phyloP scores from a whole-genome alignment of 1,140 invertebrate species.

The Drosophila navojoa region DNA sequence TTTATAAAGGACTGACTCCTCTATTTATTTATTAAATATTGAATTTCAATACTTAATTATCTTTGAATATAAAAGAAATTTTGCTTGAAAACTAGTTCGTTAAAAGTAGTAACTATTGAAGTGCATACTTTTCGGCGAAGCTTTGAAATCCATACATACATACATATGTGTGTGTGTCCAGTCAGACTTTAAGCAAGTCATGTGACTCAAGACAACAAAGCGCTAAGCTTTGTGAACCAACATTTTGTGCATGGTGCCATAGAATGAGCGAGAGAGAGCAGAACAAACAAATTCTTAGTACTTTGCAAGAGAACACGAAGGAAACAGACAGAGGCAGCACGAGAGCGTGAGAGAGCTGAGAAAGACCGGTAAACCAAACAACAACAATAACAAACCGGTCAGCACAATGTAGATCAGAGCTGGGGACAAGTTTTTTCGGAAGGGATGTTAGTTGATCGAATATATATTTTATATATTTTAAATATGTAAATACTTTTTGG shows the following conservation, averaged over 20 bases:
- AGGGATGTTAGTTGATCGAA: background rate
- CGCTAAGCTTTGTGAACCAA: conserved; percentile 1
- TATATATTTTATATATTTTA: no score
- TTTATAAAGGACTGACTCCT: no score
- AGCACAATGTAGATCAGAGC: conserved; percentile 14
- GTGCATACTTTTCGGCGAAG: conserved; percentile 18
- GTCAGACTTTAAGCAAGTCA: no score
- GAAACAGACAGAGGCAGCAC: background rate
- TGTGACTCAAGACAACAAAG: no score
- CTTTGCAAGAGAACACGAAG: background rate
- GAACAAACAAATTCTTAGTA: background rate
- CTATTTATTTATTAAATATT: no score
- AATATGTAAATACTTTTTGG: background rate
- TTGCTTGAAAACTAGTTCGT: no score
- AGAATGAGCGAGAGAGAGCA: background rate
- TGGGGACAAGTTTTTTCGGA: conserved; percentile 8
- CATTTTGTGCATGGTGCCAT: conserved; percentile 17
- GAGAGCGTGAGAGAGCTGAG: background rate
- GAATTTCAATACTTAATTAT: no score
- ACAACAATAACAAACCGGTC: conserved; percentile 45
- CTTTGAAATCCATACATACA: background rate
- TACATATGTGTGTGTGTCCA: no score
- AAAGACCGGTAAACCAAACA: conserved; percentile 30
- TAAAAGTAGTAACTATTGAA: background rate
- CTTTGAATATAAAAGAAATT: no score